phyloP scores from a whole-genome alignment of 2,888 invertebrate species.

The Geophilus truncorum region DNA sequence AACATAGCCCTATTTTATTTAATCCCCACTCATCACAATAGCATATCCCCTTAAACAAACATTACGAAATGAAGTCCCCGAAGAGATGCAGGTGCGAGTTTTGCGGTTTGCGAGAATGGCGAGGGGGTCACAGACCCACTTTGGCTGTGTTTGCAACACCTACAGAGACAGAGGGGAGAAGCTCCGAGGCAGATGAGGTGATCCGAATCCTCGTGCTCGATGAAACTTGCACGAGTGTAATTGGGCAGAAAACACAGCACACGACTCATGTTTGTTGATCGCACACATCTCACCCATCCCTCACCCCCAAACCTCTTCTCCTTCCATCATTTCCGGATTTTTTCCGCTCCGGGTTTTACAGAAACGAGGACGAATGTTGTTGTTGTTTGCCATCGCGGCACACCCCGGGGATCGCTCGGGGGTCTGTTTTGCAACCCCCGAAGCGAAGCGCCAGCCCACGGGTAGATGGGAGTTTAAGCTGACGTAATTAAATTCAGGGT shows the following conservation, averaged over 20 bases:
- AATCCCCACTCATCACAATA: too few relatives aligned
- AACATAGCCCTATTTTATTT: too few relatives aligned
- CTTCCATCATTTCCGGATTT: not conserved
- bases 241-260: not conserved
- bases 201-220: not conserved
- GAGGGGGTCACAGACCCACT: not conserved
- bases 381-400: not conserved
- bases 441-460: not conserved
- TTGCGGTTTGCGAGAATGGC: not conserved
- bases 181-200: not conserved
- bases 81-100: not conserved
- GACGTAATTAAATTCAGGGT: conserved; percentile 17
- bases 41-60: too few relatives aligned
- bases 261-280: not conserved
- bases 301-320: too few relatives aligned
- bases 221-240: not conserved
- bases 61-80: not conserved
- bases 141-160: not conserved
- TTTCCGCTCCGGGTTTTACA: not conserved
- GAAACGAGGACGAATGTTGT: not conserved
- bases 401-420: not conserved
- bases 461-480: not conserved
- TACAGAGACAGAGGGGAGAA: not conserved
- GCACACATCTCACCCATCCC: not conserved
- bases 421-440: not conserved